Percentiles rank a stretch among this genome's conserved stretches.
phyloP scores from a whole-genome alignment of 2,113 vertebrate genomes.

The Leucosticte australis region DNA sequence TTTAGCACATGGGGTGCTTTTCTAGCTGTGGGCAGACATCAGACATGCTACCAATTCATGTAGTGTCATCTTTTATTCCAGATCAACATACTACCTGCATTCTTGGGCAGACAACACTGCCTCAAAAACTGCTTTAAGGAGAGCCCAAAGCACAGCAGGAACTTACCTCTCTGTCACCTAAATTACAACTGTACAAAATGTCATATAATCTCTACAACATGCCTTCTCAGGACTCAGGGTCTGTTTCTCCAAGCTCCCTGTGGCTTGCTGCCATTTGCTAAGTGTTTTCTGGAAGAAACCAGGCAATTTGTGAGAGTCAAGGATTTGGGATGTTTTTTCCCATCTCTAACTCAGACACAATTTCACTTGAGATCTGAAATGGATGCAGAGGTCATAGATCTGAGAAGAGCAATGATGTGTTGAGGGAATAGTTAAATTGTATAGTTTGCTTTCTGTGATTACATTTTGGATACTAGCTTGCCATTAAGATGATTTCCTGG shows the following conservation, averaged over 20 bases:
- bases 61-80: not conserved
- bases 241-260: not conserved
- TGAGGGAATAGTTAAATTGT: not conserved
- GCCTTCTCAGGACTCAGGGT: not conserved
- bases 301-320: not conserved
- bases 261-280: constrained; percentile 2
- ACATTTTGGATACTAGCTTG: not conserved
- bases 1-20: not conserved
- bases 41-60: not conserved
- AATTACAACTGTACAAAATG: not conserved
- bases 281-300: not conserved
- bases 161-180: not conserved
- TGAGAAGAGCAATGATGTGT: not conserved
- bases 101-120: not conserved
- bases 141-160: constrained; percentile 20
- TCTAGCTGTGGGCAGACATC: not conserved
- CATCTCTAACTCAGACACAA: not conserved
- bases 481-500: not conserved
- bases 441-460: not conserved
- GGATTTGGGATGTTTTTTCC: not conserved
- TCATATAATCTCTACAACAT: not conserved
- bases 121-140: not conserved
- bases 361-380: not conserved
- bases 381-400: not conserved
- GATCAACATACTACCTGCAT: not conserved